Conservation (phyloP, 2,888 invertebrate species). For the Chrysomela aeneicollis region DNA sequence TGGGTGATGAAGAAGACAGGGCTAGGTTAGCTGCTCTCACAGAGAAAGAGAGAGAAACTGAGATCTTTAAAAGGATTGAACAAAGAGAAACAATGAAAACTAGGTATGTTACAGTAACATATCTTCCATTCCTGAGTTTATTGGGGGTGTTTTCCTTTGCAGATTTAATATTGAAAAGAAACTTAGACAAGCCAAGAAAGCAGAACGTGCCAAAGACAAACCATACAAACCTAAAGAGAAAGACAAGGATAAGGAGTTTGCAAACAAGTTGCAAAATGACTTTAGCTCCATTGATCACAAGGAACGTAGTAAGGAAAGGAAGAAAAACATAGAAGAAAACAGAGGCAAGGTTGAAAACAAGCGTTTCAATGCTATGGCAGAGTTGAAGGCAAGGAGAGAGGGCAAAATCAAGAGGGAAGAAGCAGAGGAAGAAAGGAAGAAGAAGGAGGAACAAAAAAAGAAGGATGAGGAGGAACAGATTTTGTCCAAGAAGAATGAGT, state of each 20-base stretch:
- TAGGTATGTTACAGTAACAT: slow-evolving; percentile 61
- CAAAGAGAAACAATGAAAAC: slow-evolving; percentile 93
- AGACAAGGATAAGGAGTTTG: slow-evolving; percentile 74
- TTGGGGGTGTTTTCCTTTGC: slow-evolving; percentile 5
- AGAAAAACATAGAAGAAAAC: slow-evolving; percentile 90
- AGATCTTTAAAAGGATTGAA: slow-evolving; percentile 96
- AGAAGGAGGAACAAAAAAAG: slow-evolving; percentile 67
- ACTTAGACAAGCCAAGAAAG: slow-evolving; percentile 81
- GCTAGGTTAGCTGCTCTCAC: slow-evolving; percentile 90
- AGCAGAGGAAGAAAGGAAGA: slow-evolving; percentile 69
- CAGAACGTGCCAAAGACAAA: slow-evolving; percentile 71
- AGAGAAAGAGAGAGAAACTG: slow-evolving; percentile 96
- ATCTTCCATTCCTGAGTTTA: slow-evolving; percentile 45
- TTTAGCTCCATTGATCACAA: slow-evolving; percentile 72
- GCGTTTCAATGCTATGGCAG: slow-evolving; percentile 88
- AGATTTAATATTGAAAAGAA: slow-evolving; percentile 97
- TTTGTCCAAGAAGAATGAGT: slow-evolving; percentile 70
- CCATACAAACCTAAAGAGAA: slow-evolving; percentile 76
- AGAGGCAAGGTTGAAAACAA: slow-evolving; percentile 78
- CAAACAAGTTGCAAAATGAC: slow-evolving; percentile 57
- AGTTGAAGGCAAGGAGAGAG: slow-evolving; percentile 88
- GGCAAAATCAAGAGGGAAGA: slow-evolving; percentile 75
- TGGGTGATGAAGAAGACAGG: slow-evolving; percentile 96
- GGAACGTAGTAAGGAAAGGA: slow-evolving; percentile 82
- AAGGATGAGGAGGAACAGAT: slow-evolving; percentile 64